Percentiles rank a stretch among this genome's conserved stretches.
These are phyloP conservation scores for Eublepharis macularius DNA, from an alignment of 2,113 vertebrate genomes.

Conservation along the genomic window DNA sequence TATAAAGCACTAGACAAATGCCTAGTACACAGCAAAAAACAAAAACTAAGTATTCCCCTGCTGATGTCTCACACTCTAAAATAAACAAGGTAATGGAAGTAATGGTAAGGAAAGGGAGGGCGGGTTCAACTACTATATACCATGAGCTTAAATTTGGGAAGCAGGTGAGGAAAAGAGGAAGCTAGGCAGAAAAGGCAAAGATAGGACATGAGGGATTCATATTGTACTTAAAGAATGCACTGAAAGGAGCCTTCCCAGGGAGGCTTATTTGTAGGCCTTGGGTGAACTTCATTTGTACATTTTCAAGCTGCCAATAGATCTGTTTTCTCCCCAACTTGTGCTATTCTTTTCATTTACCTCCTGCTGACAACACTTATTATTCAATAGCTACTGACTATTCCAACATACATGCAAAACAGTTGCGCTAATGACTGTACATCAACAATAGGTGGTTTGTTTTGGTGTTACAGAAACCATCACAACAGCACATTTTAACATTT, in stretches of 20 bases:
- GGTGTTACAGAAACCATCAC: neutral
- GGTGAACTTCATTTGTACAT: constrained; percentile 26
- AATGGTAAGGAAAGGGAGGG: neutral
- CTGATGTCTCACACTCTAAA: neutral
- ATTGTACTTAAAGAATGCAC: neutral
- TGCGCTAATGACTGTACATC: constrained; percentile 21
- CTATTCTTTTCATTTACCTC: constrained; percentile 33
- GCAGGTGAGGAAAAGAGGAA: neutral
- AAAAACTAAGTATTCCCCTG: neutral
- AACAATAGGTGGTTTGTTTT: constrained; percentile 32
- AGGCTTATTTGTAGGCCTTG: neutral
- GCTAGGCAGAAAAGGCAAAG: neutral
- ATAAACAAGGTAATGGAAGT: neutral
- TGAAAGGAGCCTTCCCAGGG: neutral
- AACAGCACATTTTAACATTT: constrained; percentile 25
- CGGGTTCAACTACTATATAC: too few species aligned
- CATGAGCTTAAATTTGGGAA: neutral
- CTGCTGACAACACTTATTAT: constrained; percentile 31
- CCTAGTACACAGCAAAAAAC: neutral
- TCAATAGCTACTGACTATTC: constrained; percentile 27
- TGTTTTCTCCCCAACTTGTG: constrained; percentile 9
- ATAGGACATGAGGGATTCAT: neutral
- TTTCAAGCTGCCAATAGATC: constrained; percentile 3
- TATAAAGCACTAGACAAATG: neutral
- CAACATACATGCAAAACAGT: constrained; percentile 32